These are phyloP conservation scores for Chloromyia formosa DNA, from an alignment of 2,888 invertebrate genomes.

Conservation along the genomic window DNA sequence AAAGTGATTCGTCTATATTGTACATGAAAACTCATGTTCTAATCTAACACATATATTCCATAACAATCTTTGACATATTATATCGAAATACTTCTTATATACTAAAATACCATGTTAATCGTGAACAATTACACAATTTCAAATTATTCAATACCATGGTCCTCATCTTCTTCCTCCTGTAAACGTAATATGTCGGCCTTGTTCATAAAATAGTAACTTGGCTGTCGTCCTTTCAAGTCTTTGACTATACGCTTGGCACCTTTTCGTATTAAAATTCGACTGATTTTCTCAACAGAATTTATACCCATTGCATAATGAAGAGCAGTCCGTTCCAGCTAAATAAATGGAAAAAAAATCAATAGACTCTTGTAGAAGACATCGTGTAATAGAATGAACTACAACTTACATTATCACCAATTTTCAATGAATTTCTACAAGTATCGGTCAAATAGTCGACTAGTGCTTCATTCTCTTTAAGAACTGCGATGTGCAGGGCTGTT, in stretches of 20 bases:
- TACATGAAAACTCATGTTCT: too few species aligned
- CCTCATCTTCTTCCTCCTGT: slow-evolving; percentile 81
- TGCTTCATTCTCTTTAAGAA: slow-evolving; percentile 83
- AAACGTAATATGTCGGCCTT: slow-evolving; percentile 86
- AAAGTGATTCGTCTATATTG: too few species aligned
- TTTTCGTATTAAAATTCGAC: slow-evolving; percentile 80
- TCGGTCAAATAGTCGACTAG: slow-evolving; percentile 80
- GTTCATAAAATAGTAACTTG: slow-evolving; percentile 92
- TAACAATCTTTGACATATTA: too few species aligned
- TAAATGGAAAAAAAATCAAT: slow-evolving; percentile 9
- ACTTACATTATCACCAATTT: slow-evolving; percentile 82
- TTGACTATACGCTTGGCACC: slow-evolving; percentile 85
- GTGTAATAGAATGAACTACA: background rate
- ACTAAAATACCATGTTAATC: too few species aligned
- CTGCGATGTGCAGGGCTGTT: slow-evolving; percentile 85
- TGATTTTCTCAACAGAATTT: slow-evolving; percentile 82
- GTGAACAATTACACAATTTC: background rate
- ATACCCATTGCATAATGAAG: slow-evolving; percentile 93
- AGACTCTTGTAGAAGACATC: slow-evolving; percentile 25
- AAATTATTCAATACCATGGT: slow-evolving; percentile 49
- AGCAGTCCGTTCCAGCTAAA: slow-evolving; percentile 84
- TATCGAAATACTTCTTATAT: too few species aligned
- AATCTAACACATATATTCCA: too few species aligned
- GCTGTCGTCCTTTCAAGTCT: slow-evolving; percentile 88
- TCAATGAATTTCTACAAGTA: slow-evolving; percentile 76